phyloP scores from a whole-genome alignment of 1,140 invertebrate genomes.

The Solen grandis region DNA sequence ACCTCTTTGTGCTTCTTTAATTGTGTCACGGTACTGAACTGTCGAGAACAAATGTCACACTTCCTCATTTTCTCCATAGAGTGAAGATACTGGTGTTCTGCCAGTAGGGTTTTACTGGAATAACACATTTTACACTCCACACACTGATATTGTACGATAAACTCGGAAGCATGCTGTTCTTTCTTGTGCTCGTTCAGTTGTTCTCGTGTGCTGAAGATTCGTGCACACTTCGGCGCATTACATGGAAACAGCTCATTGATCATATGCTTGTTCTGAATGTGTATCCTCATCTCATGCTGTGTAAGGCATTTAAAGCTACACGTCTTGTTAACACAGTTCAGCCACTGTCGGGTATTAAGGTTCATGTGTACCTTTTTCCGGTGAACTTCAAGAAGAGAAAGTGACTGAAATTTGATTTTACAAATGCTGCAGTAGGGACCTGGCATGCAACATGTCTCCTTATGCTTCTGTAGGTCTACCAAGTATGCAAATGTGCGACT shows the following conservation, averaged over 20 bases:
- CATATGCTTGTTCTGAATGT: constrained; percentile 37
- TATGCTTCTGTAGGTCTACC: not conserved
- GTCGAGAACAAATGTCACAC: constrained; percentile 43
- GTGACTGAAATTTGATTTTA: not conserved
- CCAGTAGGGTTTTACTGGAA: constrained; percentile 43
- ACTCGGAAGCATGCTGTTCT: constrained; percentile 41
- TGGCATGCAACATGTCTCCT: not conserved
- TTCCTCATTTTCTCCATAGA: constrained; percentile 44
- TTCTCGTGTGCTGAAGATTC: constrained; percentile 6
- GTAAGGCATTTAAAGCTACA: constrained; percentile 42
- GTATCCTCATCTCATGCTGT: constrained; percentile 22
- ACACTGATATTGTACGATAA: constrained; percentile 53
- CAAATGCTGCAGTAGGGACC: not conserved
- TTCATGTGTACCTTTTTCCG: constrained; percentile 10
- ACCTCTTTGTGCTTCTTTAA: constrained; percentile 34
- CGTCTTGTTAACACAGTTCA: constrained; percentile 26
- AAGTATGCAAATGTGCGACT: not conserved
- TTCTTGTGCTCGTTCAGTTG: constrained; percentile 37
- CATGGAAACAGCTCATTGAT: constrained; percentile 26
- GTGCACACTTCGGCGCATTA: constrained; percentile 23
- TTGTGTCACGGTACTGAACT: constrained; percentile 22
- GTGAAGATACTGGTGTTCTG: constrained; percentile 54
- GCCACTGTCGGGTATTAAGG: constrained; percentile 11
- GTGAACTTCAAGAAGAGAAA: not conserved
- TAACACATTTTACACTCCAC: constrained; percentile 49